A percentile compares a stretch with the other conserved stretches of the same genome.
Evolutionary conservation across 2,113 vertebrate genomes (phyloP).

Genomic region (Hucho hucho): DNA sequence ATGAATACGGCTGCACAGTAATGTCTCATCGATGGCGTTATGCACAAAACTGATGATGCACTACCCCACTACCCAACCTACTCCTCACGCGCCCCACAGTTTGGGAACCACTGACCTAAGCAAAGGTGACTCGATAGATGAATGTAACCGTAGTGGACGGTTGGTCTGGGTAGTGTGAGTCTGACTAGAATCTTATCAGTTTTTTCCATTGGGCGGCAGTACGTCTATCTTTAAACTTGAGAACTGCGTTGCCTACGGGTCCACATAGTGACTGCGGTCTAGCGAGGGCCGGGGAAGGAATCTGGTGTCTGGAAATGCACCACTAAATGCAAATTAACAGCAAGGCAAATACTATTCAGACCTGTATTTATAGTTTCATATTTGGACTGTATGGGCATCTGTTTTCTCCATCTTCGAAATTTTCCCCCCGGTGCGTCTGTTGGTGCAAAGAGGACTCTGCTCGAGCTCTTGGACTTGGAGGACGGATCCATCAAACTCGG

Average conservation of each 20-base stretch:
- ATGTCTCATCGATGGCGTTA: no score
- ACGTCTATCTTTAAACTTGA: slow-evolving; percentile 71
- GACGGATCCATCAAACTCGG: slow-evolving; percentile 68
- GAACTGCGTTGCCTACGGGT: slow-evolving; percentile 56
- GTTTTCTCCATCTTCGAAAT: background rate
- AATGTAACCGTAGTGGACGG: background rate
- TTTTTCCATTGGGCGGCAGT: slow-evolving; percentile 87
- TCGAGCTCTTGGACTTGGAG: slow-evolving; percentile 63
- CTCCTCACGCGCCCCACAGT: no score
- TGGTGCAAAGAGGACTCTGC: slow-evolving; percentile 16
- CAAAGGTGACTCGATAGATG: background rate
- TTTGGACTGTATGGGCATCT: background rate
- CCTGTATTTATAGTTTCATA: background rate
- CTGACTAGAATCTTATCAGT: slow-evolving; percentile 45
- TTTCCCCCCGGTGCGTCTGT: slow-evolving; percentile 22
- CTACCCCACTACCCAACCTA: no score
- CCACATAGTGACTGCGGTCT: slow-evolving; percentile 1
- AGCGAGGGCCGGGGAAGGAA: no score
- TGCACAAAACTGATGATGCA: no score
- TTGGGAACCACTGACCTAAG: no score
- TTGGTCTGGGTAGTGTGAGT: background rate
- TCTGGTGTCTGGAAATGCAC: slow-evolving; percentile 22
- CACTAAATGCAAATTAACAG: slow-evolving; percentile 1
- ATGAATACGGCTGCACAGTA: no score
- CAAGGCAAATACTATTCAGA: background rate